Evolutionary conservation across 1,140 invertebrate species (phyloP).

Genomic region (Hermetia illucens): DNA sequence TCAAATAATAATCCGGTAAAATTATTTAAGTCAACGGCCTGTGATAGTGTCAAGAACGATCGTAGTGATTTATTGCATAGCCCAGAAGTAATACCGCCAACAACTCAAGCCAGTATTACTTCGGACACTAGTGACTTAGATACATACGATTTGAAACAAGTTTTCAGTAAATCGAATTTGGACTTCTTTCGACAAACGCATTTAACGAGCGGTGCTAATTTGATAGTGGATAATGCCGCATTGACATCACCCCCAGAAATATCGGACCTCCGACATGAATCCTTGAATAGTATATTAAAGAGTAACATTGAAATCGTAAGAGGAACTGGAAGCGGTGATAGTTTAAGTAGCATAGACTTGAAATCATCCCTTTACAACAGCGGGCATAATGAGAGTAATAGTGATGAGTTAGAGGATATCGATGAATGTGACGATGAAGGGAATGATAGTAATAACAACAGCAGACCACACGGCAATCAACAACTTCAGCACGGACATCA

Average conservation of each 20-base stretch:
- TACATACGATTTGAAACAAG: conserved; percentile 3
- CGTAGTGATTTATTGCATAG: conserved; percentile 4
- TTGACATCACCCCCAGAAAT: too few species aligned
- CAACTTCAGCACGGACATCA: too few species aligned
- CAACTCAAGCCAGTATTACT: background rate
- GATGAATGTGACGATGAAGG: background rate
- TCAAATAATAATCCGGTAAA: background rate
- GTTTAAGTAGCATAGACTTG: too few species aligned
- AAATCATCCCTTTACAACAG: too few species aligned
- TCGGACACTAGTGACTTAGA: conserved; percentile 2
- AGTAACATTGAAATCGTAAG: background rate
- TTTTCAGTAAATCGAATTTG: background rate
- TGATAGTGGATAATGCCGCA: background rate
- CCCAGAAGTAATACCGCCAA: background rate
- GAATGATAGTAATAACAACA: background rate
- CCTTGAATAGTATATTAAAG: background rate
- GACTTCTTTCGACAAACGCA: background rate
- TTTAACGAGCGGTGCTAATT: background rate
- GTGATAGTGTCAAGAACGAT: conserved; percentile 4
- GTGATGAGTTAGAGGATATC: too few species aligned
- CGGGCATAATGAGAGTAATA: too few species aligned
- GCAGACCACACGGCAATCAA: too few species aligned
- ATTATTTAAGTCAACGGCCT: background rate
- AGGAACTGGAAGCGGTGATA: too few species aligned
- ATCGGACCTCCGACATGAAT: background rate